Conservation (phyloP, 2,888 invertebrate genomes). For the Drosophila nigricruria region DNA sequence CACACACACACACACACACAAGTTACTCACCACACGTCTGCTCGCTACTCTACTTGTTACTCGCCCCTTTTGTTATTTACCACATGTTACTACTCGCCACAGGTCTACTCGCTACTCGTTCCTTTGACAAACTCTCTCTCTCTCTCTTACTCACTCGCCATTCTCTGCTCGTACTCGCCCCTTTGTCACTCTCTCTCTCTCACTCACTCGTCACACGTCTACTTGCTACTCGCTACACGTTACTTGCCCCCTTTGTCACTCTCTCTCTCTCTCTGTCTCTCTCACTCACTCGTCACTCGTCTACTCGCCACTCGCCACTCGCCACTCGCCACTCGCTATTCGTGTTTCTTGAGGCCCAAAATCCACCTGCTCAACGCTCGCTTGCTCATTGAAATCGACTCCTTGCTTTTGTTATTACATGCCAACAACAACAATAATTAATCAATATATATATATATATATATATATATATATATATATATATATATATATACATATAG, state of each 20-base stretch:
- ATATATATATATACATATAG: conserved; percentile 2
- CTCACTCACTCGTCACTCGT: neutral
- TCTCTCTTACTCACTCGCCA: neutral
- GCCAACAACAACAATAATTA: conserved; percentile 40
- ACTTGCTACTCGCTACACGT: conserved; percentile 7
- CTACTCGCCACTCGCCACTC: conserved; percentile 23
- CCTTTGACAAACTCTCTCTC: conserved; percentile 1
- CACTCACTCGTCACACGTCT: neutral
- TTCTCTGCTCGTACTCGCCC: conserved; percentile 4
- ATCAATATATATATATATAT: conserved; percentile 7
- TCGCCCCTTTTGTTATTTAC: conserved; percentile 6
- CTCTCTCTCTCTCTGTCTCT: no score
- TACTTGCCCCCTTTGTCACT: neutral
- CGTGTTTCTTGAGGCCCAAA: conserved; percentile 8
- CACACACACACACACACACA: neutral
- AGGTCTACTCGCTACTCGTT: conserved; percentile 4
- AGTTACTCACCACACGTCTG: conserved; percentile 8
- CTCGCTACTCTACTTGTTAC: conserved; percentile 17
- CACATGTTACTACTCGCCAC: conserved; percentile 9
- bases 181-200: neutral
- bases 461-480: conserved; percentile 1
- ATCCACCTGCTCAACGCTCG: conserved; percentile 53
- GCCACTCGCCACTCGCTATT: conserved; percentile 20
- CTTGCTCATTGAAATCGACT: conserved; percentile 77
- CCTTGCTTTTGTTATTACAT: conserved; percentile 72